Evolutionary conservation across 1,140 invertebrate genomes (phyloP).

Genomic region (Choristoneura fumiferana): DNA sequence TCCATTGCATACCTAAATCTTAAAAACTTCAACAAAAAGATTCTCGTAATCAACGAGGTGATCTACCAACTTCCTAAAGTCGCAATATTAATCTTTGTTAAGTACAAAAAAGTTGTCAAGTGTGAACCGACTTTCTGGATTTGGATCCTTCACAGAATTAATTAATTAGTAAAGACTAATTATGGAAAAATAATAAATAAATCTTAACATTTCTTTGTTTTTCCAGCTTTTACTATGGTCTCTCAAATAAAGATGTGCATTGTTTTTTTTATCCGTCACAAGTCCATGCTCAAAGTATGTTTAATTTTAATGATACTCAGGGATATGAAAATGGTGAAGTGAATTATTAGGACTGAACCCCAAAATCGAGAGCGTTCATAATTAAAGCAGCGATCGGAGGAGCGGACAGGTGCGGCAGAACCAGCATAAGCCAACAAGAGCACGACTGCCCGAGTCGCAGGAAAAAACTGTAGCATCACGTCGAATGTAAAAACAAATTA

Average conservation of each 20-base stretch:
- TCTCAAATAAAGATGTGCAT: no score
- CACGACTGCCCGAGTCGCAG: slow-evolving; percentile 39
- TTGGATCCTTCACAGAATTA: no score
- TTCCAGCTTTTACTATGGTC: no score
- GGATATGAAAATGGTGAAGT: neutral
- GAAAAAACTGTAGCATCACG: slow-evolving; percentile 63
- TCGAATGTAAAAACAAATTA: slow-evolving; percentile 73
- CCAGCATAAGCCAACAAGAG: slow-evolving; percentile 50
- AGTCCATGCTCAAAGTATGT: no score
- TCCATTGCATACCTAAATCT: slow-evolving; percentile 45
- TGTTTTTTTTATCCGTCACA: no score
- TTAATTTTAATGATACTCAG: no score
- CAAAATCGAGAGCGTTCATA: slow-evolving; percentile 69
- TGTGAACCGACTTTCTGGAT: neutral
- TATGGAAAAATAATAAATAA: no score
- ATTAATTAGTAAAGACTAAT: no score
- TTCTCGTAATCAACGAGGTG: slow-evolving; percentile 70
- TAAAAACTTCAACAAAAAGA: slow-evolving; percentile 69
- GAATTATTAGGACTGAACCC: slow-evolving; percentile 9
- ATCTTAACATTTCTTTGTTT: no score
- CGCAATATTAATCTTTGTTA: slow-evolving; percentile 52
- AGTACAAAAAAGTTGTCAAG: slow-evolving; percentile 12
- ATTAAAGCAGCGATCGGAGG: slow-evolving; percentile 60
- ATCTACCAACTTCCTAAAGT: slow-evolving; percentile 64
- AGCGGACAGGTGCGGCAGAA: slow-evolving; percentile 50